Evolutionary conservation across 2,888 invertebrate genomes (phyloP).

Genomic region (Scaptodrosophila latifasciaeformis): DNA sequence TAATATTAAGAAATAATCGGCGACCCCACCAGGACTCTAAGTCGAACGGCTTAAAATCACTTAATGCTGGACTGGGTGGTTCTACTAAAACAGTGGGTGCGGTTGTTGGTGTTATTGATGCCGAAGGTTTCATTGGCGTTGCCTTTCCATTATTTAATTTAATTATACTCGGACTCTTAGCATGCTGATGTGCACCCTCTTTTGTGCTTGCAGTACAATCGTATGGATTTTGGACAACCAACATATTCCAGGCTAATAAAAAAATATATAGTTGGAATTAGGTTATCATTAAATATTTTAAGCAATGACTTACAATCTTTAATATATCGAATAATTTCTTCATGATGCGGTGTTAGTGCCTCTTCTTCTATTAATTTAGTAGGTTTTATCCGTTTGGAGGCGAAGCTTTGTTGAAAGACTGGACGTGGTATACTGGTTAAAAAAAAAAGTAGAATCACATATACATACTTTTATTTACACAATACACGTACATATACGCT

Average conservation of each 20-base stretch:
- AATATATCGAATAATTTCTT: constrained; percentile 90
- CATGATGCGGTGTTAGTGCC: constrained; percentile 85
- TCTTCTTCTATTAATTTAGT: constrained; percentile 75
- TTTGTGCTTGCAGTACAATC: constrained; percentile 47
- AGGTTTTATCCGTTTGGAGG: constrained; percentile 74
- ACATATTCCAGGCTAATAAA: constrained; percentile 73
- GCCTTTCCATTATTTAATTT: constrained; percentile 49
- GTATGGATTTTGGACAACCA: constrained; percentile 74
- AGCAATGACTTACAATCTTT: constrained; percentile 84
- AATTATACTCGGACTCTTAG: constrained; percentile 57
- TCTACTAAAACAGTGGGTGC: constrained; percentile 79
- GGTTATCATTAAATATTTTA: not conserved
- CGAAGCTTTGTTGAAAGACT: constrained; percentile 80
- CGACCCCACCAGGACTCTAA: constrained; percentile 94
- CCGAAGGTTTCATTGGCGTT: constrained; percentile 46
- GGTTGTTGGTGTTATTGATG: constrained; percentile 54
- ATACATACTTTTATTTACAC: no score
- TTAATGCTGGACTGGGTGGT: constrained; percentile 81
- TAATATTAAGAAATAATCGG: constrained; percentile 88
- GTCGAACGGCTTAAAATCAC: constrained; percentile 92
- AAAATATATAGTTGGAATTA: not conserved
- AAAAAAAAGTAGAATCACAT: constrained; percentile 26
- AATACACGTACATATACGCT: no score
- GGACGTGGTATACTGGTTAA: constrained; percentile 85
- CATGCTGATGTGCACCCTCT: constrained; percentile 52